Base-by-base conservation (phyloP, 2,888 invertebrate genomes). In the Macrostomum cliftonense region DNA sequence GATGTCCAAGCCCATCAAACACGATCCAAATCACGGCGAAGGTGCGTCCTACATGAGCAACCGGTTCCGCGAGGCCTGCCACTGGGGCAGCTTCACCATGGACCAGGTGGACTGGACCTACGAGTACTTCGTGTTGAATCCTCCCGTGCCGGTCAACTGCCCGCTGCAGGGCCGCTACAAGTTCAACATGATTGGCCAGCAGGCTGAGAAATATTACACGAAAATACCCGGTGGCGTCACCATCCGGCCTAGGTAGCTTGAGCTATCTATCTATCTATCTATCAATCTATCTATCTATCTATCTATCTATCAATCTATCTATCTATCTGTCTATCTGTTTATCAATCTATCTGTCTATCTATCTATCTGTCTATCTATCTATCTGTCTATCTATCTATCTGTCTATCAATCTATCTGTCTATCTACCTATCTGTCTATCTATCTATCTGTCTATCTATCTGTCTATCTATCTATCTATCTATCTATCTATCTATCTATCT, bases 91-190 rank as follows among this genome's bases (percentile, higher is more conserved):
- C 36, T 71, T 70, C 55, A 68, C 66, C 11, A 61, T 68, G 48
- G 64, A 67, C 56, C 61, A 68, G 43, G 60, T 59, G 12, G 59
- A 66, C 49, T 70, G 70, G 70, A 69, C 63, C 50, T 70, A 70
- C 53, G 47, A 53, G 16, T 55, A 47, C 39, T 52, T 53, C 16
- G 52, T 51, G 67, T 65, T 68, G 57, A 61, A 70, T 53, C 70
- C 70, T 4, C 93, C 93, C 0, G 79, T 83, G 0, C 82, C 91
- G 0, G 82, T 95, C 5, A 78, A 86, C 42, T 95, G 93, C 68
- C 93, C 93, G 0, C 81, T 95, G 1, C 93, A 89, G 40, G 95
- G 95, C 1, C 89, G 93, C 70, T 95, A 87, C 65, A 83, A 81
- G 67, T 95, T 95, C 63, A 79, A 81, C 0, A 93, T 95, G 71